Evolutionary conservation across 1,140 invertebrate genomes (phyloP).

Genomic region (Maconellicoccus hirsutus): DNA sequence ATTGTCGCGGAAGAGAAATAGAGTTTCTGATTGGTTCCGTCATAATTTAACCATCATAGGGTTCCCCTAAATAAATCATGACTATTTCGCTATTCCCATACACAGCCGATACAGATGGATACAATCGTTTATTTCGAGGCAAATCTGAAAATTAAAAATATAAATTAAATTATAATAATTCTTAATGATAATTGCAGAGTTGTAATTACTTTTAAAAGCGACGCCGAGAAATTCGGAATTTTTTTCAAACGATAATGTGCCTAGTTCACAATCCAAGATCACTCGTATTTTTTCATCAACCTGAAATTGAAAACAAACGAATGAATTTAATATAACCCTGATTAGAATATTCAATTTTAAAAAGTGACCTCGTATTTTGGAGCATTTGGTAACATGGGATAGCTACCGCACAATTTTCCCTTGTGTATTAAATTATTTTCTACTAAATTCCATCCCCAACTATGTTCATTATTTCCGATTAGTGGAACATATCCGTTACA

Average conservation of each 20-base stretch:
- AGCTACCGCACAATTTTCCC: constrained; percentile 89
- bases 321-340: background rate
- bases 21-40: background rate
- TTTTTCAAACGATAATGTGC: constrained; percentile 94
- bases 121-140: constrained; percentile 76
- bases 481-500: constrained; percentile 91
- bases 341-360: background rate
- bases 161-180: constrained; percentile 10
- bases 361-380: constrained; percentile 84
- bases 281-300: constrained; percentile 93
- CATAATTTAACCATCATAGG: constrained; percentile 82
- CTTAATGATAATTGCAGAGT: background rate
- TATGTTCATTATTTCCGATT: constrained; percentile 88
- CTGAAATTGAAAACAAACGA: constrained; percentile 40
- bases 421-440: constrained; percentile 96
- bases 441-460: constrained; percentile 98
- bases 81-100: constrained; percentile 99
- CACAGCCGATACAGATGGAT: constrained; percentile 92
- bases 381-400: constrained; percentile 90
- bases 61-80: constrained; percentile 95
- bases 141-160: constrained; percentile 47
- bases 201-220: constrained; percentile 76
- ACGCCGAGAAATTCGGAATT: constrained; percentile 98
- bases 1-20: too few species aligned
- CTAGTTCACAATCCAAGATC: constrained; percentile 94